Percentiles rank a stretch among this genome's conserved stretches.
Evolutionary conservation across 2,113 vertebrate genomes (phyloP).

Genomic region (Felis chaus): DNA sequence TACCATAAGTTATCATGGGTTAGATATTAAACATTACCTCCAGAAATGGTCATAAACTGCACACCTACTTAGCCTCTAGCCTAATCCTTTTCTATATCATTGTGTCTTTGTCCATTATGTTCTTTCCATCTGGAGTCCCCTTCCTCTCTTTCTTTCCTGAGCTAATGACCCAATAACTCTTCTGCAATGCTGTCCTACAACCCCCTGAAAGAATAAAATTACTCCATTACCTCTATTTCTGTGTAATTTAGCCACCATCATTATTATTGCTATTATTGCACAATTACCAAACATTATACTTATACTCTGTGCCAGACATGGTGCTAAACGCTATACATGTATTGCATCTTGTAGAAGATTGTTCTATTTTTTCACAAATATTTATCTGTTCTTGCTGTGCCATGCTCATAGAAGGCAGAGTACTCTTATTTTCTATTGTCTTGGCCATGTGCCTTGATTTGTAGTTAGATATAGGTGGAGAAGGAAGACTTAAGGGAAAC

Average conservation of each 20-base stretch:
- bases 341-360: neutral
- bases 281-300: neutral
- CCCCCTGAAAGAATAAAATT: neutral
- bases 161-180: neutral
- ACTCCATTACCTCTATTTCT: neutral
- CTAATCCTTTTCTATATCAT: neutral
- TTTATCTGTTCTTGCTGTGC: neutral
- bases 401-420: neutral
- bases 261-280: neutral
- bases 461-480: neutral
- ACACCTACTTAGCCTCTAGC: neutral
- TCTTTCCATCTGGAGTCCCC: neutral
- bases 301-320: neutral
- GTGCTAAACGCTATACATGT: neutral
- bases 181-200: neutral
- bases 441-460: neutral
- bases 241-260: neutral
- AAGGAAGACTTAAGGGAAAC: neutral
- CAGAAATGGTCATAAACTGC: neutral
- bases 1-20: neutral
- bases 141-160: neutral
- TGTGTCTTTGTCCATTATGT: neutral
- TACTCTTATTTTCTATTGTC: neutral
- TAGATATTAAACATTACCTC: neutral
- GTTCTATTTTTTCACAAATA: neutral